Percentiles rank a stretch among this genome's conserved stretches.
Evolutionary conservation across 2,888 invertebrate genomes (phyloP).

Genomic region (Osedax frankpressi): DNA sequence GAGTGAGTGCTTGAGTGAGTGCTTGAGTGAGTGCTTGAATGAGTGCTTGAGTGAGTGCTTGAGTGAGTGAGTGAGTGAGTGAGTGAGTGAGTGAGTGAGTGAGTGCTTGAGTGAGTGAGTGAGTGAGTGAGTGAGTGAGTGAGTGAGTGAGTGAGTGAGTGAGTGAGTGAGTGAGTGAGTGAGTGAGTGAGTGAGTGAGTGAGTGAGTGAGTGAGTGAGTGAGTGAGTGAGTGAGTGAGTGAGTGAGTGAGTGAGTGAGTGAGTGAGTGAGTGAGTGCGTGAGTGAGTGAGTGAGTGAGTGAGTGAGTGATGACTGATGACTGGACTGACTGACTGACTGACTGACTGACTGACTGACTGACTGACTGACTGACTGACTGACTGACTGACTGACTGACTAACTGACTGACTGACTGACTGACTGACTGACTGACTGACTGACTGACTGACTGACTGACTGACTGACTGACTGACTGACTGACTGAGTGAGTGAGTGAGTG

Average conservation of each 20-base stretch:
- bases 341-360: neutral
- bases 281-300: neutral
- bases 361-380: neutral
- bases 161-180: neutral
- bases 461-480: slow-evolving; percentile 15
- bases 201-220: neutral
- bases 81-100: neutral
- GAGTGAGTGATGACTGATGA: neutral
- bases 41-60: too few species aligned
- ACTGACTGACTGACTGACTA: too few species aligned
- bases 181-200: neutral
- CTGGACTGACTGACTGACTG: neutral
- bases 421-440: neutral
- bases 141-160: slow-evolving; percentile 19
- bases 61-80: neutral
- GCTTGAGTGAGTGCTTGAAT: too few species aligned
- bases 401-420: too few species aligned
- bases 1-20: too few species aligned
- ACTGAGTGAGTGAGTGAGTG: slow-evolving; percentile 2
- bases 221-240: neutral
- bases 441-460: neutral
- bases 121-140: slow-evolving; percentile 20
- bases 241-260: neutral
- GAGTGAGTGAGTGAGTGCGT: neutral
- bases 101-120: too few species aligned